phyloP scores from a whole-genome alignment of 2,888 invertebrate species.

The Selenia dentaria region DNA sequence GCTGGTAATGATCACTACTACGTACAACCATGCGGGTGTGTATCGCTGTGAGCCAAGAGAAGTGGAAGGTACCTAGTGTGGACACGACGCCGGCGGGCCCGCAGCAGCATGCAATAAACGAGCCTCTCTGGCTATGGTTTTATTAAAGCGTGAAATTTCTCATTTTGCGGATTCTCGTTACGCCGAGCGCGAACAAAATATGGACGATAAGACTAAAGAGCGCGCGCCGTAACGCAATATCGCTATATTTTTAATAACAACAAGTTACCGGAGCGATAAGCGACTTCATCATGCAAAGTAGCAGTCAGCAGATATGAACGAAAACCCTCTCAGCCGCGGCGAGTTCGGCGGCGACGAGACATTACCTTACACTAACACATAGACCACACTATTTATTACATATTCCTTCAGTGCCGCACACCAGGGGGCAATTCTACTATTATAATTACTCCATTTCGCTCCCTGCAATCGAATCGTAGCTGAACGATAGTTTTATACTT shows the following conservation, averaged over 20 bases:
- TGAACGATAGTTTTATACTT: no score
- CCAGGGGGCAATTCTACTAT: no score
- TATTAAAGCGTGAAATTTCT: slow-evolving; percentile 50
- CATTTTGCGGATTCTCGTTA: slow-evolving; percentile 39
- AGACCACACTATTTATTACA: no score
- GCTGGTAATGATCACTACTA: no score
- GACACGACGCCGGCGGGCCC: no score
- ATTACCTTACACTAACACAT: no score
- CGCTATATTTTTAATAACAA: slow-evolving; percentile 17
- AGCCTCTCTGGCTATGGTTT: slow-evolving; percentile 26
- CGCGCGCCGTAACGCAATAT: slow-evolving; percentile 11
- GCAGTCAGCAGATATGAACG: background rate
- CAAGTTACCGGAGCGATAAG: background rate
- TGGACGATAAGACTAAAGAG: slow-evolving; percentile 14
- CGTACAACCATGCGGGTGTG: no score
- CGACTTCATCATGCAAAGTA: background rate
- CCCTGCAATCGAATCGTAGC: no score
- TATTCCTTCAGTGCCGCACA: no score
- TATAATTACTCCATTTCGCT: no score
- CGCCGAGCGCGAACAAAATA: slow-evolving; percentile 16
- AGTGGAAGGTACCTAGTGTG: no score
- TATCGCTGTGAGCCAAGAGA: no score
- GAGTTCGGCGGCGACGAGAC: background rate
- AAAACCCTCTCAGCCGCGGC: background rate
- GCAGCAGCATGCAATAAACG: slow-evolving; percentile 21